These are phyloP conservation scores for Coregonus sp. DNA, from an alignment of 2,797 vertebrate species.

Conservation along the genomic window DNA sequence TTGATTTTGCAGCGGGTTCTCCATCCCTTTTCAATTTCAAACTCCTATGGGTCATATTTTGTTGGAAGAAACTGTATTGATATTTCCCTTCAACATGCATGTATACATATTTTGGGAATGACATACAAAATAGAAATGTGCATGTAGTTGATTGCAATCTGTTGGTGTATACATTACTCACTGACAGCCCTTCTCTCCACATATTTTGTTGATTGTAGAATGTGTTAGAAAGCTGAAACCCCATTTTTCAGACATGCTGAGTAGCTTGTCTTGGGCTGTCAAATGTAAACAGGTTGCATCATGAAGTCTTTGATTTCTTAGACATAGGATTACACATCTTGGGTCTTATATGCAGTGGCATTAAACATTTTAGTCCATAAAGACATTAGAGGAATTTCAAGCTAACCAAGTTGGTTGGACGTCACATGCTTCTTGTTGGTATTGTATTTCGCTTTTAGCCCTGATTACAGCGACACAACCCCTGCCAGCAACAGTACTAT, in stretches of 20 bases:
- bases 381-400: neutral
- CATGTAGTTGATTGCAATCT: neutral
- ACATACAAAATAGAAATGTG: neutral
- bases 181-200: neutral
- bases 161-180: neutral
- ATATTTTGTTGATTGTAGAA: neutral
- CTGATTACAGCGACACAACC: neutral
- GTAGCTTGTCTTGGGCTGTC: neutral
- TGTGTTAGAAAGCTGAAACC: neutral
- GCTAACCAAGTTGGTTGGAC: neutral
- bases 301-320: neutral
- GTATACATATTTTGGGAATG: neutral
- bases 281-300: neutral
- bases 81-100: neutral
- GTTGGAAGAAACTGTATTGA: slow-evolving; percentile 44
- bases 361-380: neutral
- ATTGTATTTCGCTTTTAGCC: neutral
- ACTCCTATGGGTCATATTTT: slow-evolving; percentile 57
- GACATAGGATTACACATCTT: neutral
- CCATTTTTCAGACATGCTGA: neutral
- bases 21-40: slow-evolving; percentile 57
- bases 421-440: neutral
- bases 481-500: neutral
- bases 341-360: neutral
- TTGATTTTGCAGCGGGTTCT: slow-evolving; percentile 61